Percentiles rank a stretch among this genome's conserved stretches.
Conservation (phyloP, 2,113 vertebrate genomes). For the Leptodactylus fuscus region DNA sequence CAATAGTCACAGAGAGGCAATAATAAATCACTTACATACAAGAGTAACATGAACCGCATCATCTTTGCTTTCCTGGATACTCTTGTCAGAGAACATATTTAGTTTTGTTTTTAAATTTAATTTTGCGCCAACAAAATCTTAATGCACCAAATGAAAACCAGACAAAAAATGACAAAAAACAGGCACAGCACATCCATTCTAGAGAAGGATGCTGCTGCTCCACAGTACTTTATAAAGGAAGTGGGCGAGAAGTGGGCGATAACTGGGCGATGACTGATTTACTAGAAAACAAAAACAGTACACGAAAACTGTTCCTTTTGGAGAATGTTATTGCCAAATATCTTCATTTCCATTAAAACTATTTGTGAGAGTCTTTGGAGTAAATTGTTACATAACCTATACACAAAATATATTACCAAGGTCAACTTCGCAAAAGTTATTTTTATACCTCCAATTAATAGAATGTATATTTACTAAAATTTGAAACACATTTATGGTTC, state of each 20-base stretch:
- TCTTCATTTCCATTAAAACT: background rate
- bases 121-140: background rate
- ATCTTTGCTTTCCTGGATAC: background rate
- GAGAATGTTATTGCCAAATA: background rate
- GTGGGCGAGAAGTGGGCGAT: background rate
- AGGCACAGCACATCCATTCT: background rate
- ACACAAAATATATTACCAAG: background rate
- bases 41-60: too few species aligned
- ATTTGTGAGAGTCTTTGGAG: background rate
- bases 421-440: too few species aligned
- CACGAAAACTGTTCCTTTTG: background rate
- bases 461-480: background rate
- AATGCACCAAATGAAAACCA: background rate
- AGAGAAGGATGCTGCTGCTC: background rate
- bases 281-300: background rate
- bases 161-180: background rate
- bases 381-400: background rate
- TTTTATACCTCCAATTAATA: background rate
- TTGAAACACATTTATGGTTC: too few species aligned
- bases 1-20: too few species aligned
- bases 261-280: background rate
- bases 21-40: too few species aligned
- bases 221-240: background rate
- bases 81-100: background rate
- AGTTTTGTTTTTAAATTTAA: background rate